Evolutionary conservation across 2,888 invertebrate species (phyloP).

Genomic region (Stenodera caucasica): DNA sequence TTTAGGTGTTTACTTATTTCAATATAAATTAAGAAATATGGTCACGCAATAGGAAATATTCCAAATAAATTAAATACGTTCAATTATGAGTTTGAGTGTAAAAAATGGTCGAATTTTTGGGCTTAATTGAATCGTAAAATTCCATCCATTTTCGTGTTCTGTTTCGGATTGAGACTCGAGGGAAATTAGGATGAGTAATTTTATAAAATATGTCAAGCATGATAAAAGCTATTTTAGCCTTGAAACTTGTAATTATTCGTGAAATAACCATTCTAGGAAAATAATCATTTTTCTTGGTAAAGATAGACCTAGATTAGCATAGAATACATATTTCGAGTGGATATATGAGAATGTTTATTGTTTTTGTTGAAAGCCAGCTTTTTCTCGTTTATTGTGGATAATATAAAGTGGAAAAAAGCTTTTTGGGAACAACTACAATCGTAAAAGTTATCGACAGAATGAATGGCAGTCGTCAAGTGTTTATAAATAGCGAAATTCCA

Average conservation of each 20-base stretch:
- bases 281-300: neutral
- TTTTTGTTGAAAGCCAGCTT: neutral
- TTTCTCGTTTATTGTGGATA: neutral
- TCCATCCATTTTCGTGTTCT: slow-evolving; percentile 28
- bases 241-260: too few species aligned
- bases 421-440: neutral
- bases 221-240: too few species aligned
- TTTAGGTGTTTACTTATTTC: slow-evolving; percentile 32
- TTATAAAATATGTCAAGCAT: slow-evolving; percentile 21
- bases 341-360: neutral
- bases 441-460: neutral
- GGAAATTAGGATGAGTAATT: slow-evolving; percentile 32
- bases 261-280: neutral
- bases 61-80: neutral
- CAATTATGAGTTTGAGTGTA: neutral
- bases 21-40: slow-evolving; percentile 30
- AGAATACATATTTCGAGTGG: neutral
- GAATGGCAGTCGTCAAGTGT: too few species aligned
- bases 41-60: slow-evolving; percentile 35
- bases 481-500: too few species aligned
- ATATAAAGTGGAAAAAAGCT: neutral
- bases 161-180: slow-evolving; percentile 22
- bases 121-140: slow-evolving; percentile 32
- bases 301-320: too few species aligned
- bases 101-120: slow-evolving; percentile 13